Conservation (phyloP, 2,888 invertebrate genomes). For the Drosophila pseudotalamancana region DNA sequence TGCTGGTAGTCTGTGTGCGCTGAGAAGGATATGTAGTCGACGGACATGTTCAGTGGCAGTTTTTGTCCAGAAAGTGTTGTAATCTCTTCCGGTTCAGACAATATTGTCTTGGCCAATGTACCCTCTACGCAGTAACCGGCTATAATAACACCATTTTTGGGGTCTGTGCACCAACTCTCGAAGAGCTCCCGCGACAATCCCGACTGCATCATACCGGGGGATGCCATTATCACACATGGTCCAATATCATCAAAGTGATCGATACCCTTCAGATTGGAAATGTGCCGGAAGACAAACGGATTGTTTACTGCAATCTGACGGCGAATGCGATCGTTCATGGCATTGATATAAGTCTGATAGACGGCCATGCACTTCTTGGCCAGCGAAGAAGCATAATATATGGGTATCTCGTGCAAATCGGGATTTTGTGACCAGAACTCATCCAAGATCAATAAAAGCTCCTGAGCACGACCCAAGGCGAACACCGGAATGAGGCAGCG, state of each 20-base stretch:
- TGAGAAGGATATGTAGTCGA: constrained; percentile 99
- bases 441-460: constrained; percentile 96
- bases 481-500: constrained; percentile 99
- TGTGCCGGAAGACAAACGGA: constrained; percentile 99
- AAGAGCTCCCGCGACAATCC: constrained; percentile 98
- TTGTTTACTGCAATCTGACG: constrained; percentile 98
- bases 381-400: constrained; percentile 99
- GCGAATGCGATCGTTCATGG: constrained; percentile 99
- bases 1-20: constrained; percentile 91
- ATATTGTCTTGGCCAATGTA: constrained; percentile 95
- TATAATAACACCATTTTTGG: constrained; percentile 99
- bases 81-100: constrained; percentile 99
- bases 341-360: constrained; percentile 99
- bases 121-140: constrained; percentile 98
- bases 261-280: constrained; percentile 96
- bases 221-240: constrained; percentile 99
- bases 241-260: constrained; percentile 99
- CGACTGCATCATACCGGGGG: constrained; percentile 99
- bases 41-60: constrained; percentile 97
- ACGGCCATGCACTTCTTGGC: constrained; percentile 99
- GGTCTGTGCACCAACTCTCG: constrained; percentile 99
- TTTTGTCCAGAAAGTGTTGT: constrained; percentile 98
- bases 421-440: constrained; percentile 97
- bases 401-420: constrained; percentile 96
- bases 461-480: constrained; percentile 98